Conservation (phyloP, 2,888 invertebrate species). For the Leuctra nigra region DNA sequence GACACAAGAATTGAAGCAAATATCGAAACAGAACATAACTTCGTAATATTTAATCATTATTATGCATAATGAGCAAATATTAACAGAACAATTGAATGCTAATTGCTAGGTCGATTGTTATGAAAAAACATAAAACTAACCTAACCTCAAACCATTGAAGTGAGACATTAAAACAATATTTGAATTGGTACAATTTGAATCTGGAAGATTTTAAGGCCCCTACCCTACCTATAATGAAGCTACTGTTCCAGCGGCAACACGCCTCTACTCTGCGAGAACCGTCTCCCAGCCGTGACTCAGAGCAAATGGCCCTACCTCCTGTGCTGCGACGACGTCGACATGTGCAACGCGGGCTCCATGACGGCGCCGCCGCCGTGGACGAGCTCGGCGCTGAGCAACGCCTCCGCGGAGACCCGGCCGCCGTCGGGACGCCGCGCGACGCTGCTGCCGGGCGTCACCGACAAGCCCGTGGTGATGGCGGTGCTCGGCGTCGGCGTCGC, state of each 20-base stretch:
- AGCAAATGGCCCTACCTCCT: slow-evolving; percentile 38
- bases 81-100: too few relatives aligned
- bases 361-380: slow-evolving; percentile 11
- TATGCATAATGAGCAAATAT: too few relatives aligned
- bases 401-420: neutral
- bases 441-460: neutral
- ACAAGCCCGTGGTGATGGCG: slow-evolving; percentile 14
- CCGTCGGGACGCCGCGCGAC: neutral
- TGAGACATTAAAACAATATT: too few relatives aligned
- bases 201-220: too few relatives aligned
- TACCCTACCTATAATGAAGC: neutral
- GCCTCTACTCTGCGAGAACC: slow-evolving; percentile 41
- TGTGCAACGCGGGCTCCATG: slow-evolving; percentile 23
- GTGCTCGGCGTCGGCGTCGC: slow-evolving; percentile 15
- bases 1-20: too few relatives aligned
- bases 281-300: slow-evolving; percentile 34
- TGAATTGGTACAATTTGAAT: too few relatives aligned
- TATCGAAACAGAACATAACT: too few relatives aligned
- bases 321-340: slow-evolving; percentile 36
- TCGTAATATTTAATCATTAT: too few relatives aligned
- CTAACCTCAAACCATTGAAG: too few relatives aligned
- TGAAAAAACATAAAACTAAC: too few relatives aligned
- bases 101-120: too few relatives aligned
- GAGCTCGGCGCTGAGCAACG: neutral
- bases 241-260: slow-evolving; percentile 32